phyloP scores from a whole-genome alignment of 2,113 vertebrate genomes.

The Glaucidium brasilianum region DNA sequence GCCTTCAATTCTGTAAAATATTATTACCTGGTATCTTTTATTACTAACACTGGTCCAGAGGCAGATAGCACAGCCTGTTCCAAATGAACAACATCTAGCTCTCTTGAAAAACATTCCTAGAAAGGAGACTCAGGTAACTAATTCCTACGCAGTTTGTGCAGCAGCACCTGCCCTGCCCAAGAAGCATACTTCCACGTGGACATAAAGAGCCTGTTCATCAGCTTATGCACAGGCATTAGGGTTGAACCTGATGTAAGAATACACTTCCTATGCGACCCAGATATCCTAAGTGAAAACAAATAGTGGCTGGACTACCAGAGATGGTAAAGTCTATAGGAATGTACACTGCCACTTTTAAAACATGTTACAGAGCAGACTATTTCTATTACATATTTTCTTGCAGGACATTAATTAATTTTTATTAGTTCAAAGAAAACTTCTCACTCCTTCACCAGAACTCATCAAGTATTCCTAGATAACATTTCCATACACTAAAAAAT shows the following conservation, averaged over 20 bases:
- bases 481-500: neutral
- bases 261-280: neutral
- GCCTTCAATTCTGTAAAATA: neutral
- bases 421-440: neutral
- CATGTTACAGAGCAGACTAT: neutral
- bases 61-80: neutral
- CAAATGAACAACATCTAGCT: neutral
- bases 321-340: neutral
- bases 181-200: neutral
- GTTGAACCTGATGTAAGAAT: neutral
- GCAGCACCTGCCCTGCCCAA: neutral
- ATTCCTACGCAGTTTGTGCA: neutral
- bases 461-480: neutral
- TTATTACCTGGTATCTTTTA: neutral
- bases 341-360: neutral
- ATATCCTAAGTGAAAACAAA: neutral
- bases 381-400: neutral
- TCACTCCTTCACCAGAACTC: neutral
- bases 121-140: neutral
- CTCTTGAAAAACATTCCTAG: neutral
- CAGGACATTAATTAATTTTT: neutral
- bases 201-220: neutral
- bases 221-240: neutral
- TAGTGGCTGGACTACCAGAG: neutral
- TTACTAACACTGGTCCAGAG: rapidly evolving